A percentile compares a stretch with the other conserved stretches of the same genome.
These are phyloP conservation scores for Styela plicata DNA, from an alignment of 23 tunicate species.

Conservation along the genomic window DNA sequence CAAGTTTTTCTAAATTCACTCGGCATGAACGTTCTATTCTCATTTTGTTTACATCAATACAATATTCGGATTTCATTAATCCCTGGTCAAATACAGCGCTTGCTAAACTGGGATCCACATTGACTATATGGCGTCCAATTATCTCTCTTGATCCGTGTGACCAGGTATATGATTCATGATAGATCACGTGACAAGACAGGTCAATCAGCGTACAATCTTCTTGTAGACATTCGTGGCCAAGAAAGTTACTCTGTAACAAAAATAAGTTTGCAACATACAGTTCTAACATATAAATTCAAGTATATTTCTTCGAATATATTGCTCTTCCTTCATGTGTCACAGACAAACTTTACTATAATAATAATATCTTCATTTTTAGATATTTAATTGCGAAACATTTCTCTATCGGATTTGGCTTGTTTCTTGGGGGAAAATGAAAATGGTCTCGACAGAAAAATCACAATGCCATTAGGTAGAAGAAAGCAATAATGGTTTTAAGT, in stretches of 20 bases:
- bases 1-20: conserved; percentile 15
- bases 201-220: not conserved
- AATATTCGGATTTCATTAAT: not conserved
- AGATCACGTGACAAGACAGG: not conserved
- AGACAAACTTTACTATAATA: too few species aligned
- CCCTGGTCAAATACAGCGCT: not conserved
- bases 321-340: too few species aligned
- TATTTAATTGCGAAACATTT: too few species aligned
- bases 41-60: conserved; percentile 36
- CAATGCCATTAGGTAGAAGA: too few species aligned
- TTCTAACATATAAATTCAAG: too few species aligned
- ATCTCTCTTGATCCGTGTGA: not conserved
- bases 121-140: not conserved
- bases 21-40: not conserved
- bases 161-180: not conserved
- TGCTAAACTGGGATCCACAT: not conserved
- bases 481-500: too few species aligned
- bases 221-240: not conserved
- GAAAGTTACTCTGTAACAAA: not conserved
- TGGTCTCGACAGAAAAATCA: too few species aligned
- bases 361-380: too few species aligned
- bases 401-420: too few species aligned
- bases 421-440: too few species aligned
- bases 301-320: too few species aligned
- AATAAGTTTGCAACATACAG: too few species aligned